Evolutionary conservation across 2,888 invertebrate genomes (phyloP).

Genomic region (Antitype chi): DNA sequence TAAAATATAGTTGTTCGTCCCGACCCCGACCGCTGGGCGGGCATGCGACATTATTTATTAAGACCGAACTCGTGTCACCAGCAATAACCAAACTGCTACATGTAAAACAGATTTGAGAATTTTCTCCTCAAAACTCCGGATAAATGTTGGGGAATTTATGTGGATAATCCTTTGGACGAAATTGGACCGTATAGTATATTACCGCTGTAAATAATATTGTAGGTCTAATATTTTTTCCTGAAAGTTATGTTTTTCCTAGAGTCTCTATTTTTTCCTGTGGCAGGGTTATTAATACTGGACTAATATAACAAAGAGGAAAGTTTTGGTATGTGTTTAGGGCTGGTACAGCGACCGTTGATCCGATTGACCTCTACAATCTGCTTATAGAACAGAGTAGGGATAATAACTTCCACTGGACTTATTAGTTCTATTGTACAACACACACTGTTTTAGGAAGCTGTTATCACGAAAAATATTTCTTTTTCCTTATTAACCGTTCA

Average conservation of each 20-base stretch:
- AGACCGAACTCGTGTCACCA: constrained; percentile 67
- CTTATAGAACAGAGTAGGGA: constrained; percentile 22
- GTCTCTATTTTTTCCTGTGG: constrained; percentile 28
- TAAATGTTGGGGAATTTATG: constrained; percentile 54
- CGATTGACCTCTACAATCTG: constrained; percentile 43
- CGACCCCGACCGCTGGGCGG: constrained; percentile 62
- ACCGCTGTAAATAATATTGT: constrained; percentile 33
- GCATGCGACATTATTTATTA: constrained; percentile 69
- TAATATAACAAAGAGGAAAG: constrained; percentile 47
- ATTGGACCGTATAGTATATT: constrained; percentile 32
- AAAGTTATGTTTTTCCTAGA: constrained; percentile 38
- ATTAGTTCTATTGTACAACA: neutral
- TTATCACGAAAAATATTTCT: neutral
- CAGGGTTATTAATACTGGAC: constrained; percentile 42
- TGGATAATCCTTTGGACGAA: constrained; percentile 51
- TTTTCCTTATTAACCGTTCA: neutral
- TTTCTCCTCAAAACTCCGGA: constrained; percentile 49
- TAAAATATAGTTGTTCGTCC: constrained; percentile 62
- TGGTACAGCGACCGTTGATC: constrained; percentile 41
- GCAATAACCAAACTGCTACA: constrained; percentile 67
- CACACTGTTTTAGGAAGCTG: neutral
- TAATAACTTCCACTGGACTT: constrained; percentile 18
- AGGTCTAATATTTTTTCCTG: constrained; percentile 34
- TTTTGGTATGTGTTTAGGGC: constrained; percentile 43
- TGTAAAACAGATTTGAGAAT: constrained; percentile 68